These are phyloP conservation scores for Nasonovia ribisnigri DNA, from an alignment of 2,888 invertebrate genomes.

Conservation along the genomic window DNA sequence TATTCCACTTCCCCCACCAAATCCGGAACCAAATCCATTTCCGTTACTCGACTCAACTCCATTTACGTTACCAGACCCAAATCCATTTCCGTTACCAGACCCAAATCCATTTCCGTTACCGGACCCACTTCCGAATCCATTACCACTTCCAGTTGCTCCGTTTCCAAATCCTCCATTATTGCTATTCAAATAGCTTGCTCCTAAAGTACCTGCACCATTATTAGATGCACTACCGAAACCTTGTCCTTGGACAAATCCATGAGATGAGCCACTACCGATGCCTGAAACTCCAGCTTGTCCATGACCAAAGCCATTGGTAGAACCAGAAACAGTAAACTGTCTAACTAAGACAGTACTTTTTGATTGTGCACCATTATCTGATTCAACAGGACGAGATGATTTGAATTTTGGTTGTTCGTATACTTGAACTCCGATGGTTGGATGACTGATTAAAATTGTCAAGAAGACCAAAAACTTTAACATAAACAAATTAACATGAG, in stretches of 20 bases:
- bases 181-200: slow-evolving; percentile 7
- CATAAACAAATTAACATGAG: not conserved
- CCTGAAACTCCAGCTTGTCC: slow-evolving; percentile 16
- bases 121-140: slow-evolving; percentile 48
- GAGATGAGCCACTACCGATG: slow-evolving; percentile 17
- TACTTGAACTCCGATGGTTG: not conserved
- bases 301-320: slow-evolving; percentile 53
- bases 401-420: slow-evolving; percentile 1
- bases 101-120: slow-evolving; percentile 42
- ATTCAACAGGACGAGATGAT: not conserved
- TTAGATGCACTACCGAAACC: slow-evolving; percentile 53
- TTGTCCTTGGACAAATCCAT: slow-evolving; percentile 61
- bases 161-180: slow-evolving; percentile 53
- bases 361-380: not conserved
- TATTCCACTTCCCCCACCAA: slow-evolving; percentile 43
- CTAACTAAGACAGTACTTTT: not conserved
- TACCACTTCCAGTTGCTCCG: slow-evolving; percentile 52
- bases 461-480: slow-evolving; percentile 26
- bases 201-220: slow-evolving; percentile 51
- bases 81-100: slow-evolving; percentile 2
- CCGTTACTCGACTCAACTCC: slow-evolving; percentile 29
- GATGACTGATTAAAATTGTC: slow-evolving; percentile 11
- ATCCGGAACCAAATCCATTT: slow-evolving; percentile 37
- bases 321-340: slow-evolving; percentile 39
- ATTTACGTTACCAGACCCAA: slow-evolving; percentile 50